Percentiles rank a stretch among this genome's conserved stretches.
phyloP scores from a whole-genome alignment of 2,797 vertebrate genomes.

The Furcifer pardalis region DNA sequence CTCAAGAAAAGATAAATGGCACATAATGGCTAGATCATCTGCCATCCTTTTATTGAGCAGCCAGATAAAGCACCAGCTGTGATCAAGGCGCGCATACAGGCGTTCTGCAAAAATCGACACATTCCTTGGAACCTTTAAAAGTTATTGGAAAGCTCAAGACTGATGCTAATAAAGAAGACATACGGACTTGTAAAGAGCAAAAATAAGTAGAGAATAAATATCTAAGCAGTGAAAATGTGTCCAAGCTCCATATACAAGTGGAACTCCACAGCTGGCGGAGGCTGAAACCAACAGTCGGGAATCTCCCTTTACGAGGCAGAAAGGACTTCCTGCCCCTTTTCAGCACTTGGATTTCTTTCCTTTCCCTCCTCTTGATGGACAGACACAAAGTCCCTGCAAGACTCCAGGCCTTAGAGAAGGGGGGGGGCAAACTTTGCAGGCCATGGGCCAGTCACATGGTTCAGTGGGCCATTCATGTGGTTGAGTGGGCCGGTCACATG shows the following conservation, averaged over 20 bases:
- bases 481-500: too few relatives aligned
- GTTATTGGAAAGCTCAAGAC: conserved; percentile 7
- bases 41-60: not conserved
- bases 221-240: not conserved
- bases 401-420: not conserved
- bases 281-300: fast-evolving
- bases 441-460: too few relatives aligned
- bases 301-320: fast-evolving
- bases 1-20: conserved; percentile 31
- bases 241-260: not conserved
- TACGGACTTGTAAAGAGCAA: not conserved
- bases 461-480: too few relatives aligned
- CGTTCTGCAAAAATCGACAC: not conserved
- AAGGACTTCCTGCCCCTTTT: not conserved
- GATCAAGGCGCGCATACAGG: not conserved
- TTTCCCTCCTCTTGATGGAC: not conserved
- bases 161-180: fast-evolving
- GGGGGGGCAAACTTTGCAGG: too few relatives aligned
- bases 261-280: not conserved
- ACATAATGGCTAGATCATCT: conserved; percentile 1
- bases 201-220: not conserved
- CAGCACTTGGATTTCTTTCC: fast-evolving
- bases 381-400: not conserved
- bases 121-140: not conserved
- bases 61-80: conserved; percentile 23